These are phyloP conservation scores for Mastomys natalensis DNA, from an alignment of 2,113 vertebrate species.

Conservation along the genomic window DNA sequence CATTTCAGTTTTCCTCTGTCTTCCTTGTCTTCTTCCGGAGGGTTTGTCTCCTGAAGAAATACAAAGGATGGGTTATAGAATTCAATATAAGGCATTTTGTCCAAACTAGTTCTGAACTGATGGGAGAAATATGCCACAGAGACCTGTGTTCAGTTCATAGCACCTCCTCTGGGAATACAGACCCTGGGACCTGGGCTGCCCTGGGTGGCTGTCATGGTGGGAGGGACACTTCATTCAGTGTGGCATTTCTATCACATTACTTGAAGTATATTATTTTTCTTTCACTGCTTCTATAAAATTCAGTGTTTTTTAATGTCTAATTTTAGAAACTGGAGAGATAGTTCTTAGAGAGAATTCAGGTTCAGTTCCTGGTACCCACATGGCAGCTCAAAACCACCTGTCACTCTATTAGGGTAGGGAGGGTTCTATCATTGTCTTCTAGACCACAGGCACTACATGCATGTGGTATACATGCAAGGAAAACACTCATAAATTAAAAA, in stretches of 20 bases:
- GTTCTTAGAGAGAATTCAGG: neutral
- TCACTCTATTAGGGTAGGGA: too few species aligned
- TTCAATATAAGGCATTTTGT: neutral
- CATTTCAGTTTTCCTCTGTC: constrained; percentile 48
- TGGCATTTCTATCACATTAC: neutral
- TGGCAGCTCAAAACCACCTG: neutral
- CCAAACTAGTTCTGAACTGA: neutral
- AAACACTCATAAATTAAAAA: neutral
- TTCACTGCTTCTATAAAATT: constrained; percentile 4
- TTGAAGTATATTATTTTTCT: neutral
- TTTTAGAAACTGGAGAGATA: neutral
- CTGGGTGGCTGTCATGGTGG: neutral
- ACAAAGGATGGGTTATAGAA: neutral
- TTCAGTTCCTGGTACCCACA: neutral
- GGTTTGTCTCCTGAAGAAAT: constrained; percentile 35
- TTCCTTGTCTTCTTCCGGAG: constrained; percentile 19
- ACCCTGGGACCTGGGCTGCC: neutral
- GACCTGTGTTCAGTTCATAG: neutral
- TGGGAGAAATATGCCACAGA: neutral
- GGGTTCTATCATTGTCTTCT: neutral
- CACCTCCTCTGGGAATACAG: neutral
- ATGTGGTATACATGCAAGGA: neutral
- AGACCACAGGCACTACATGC: too few species aligned
- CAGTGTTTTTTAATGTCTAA: neutral
- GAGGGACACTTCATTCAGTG: neutral